phyloP scores from a whole-genome alignment of 23 tunicate species.

The Pegea sp. region DNA sequence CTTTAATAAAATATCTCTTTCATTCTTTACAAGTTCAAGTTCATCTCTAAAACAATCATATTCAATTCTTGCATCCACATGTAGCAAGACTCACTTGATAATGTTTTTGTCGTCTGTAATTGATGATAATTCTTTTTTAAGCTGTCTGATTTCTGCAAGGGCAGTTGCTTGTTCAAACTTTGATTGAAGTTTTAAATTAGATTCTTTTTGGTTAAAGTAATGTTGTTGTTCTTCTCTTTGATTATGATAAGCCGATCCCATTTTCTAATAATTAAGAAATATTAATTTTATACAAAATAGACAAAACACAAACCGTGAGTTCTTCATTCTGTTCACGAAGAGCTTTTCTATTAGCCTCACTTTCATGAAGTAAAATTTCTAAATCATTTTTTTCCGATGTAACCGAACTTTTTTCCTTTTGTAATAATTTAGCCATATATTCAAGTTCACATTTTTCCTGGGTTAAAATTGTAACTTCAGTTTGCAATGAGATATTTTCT shows the following conservation, averaged over 20 bases:
- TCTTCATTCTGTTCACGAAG: not conserved
- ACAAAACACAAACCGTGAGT: not conserved
- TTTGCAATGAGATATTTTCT: too few species aligned
- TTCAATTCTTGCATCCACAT: not conserved
- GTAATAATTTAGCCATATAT: too few species aligned
- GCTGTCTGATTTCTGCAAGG: not conserved
- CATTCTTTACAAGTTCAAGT: not conserved
- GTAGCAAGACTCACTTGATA: not conserved
- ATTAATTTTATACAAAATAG: not conserved
- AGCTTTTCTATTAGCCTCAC: not conserved
- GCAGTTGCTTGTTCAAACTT: not conserved
- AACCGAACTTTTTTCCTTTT: not conserved
- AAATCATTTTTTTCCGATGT: not conserved
- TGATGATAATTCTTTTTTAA: not conserved
- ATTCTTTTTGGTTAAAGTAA: not conserved
- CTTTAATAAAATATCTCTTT: not conserved
- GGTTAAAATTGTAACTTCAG: too few species aligned
- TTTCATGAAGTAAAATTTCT: not conserved
- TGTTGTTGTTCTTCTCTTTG: not conserved
- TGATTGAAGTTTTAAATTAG: not conserved
- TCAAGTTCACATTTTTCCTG: too few species aligned
- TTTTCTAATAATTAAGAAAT: not conserved
- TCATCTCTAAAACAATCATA: not conserved
- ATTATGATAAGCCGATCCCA: not conserved
- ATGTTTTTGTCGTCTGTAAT: not conserved